Evolutionary conservation across 2,888 invertebrate genomes (phyloP).

Genomic region (Aspidapion aeneum): DNA sequence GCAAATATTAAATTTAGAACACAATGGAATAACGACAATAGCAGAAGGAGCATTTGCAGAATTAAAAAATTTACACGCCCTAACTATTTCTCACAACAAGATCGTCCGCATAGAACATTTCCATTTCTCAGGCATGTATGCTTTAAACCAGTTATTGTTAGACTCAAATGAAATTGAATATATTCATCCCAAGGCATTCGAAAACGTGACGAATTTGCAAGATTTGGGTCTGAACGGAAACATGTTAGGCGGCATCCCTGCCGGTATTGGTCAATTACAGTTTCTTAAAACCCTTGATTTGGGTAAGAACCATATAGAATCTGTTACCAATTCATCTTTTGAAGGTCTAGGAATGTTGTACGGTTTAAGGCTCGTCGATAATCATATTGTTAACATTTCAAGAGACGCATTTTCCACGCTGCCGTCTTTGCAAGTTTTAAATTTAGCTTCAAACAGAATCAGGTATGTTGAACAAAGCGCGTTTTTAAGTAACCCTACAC

Average conservation of each 20-base stretch:
- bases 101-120: constrained; percentile 64
- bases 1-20: constrained; percentile 70
- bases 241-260: constrained; percentile 64
- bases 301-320: constrained; percentile 75
- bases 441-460: constrained; percentile 77
- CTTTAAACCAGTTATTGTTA: constrained; percentile 68
- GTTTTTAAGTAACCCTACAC: constrained; percentile 68
- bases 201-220: constrained; percentile 73
- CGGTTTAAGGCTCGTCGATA: constrained; percentile 74
- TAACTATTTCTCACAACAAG: constrained; percentile 70
- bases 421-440: constrained; percentile 71
- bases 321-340: constrained; percentile 68
- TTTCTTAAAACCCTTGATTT: constrained; percentile 75
- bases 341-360: constrained; percentile 70
- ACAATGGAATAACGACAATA: constrained; percentile 66
- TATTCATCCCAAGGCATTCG: constrained; percentile 68
- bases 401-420: constrained; percentile 70
- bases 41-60: constrained; percentile 72
- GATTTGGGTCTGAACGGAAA: constrained; percentile 76
- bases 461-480: constrained; percentile 74
- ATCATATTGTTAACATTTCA: constrained; percentile 72
- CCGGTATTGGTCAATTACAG: constrained; percentile 64
- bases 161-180: constrained; percentile 70
- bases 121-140: constrained; percentile 70
- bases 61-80: constrained; percentile 71